Evolutionary conservation across 1,140 invertebrate species (phyloP).

Genomic region (Theocolax elegans): DNA sequence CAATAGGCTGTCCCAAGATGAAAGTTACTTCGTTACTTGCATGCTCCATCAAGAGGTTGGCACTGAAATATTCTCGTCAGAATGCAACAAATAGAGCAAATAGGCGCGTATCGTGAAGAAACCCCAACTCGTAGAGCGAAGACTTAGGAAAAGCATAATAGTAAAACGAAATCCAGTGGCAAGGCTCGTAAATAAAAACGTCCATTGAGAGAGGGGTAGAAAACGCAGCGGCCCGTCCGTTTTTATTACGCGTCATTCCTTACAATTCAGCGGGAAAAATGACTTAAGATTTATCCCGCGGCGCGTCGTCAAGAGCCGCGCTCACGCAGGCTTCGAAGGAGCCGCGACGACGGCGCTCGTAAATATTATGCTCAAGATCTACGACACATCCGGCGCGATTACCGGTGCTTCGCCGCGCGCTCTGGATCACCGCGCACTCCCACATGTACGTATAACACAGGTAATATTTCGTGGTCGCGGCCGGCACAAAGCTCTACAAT

Average conservation of each 20-base stretch:
- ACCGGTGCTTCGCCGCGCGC: slow-evolving; percentile 9
- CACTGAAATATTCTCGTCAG: no score
- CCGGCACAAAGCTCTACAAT: slow-evolving; percentile 24
- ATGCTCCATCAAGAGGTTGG: no score
- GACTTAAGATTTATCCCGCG: slow-evolving; percentile 30
- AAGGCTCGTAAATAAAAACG: slow-evolving; percentile 14
- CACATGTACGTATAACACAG: slow-evolving; percentile 15
- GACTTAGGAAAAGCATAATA: no score
- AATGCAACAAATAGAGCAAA: no score
- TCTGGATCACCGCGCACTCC: not conserved
- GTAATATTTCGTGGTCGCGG: slow-evolving; percentile 40
- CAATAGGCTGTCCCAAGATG: no score
- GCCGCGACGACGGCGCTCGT: slow-evolving; percentile 18
- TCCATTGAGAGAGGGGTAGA: not conserved
- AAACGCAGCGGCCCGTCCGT: not conserved
- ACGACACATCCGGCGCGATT: slow-evolving; percentile 34
- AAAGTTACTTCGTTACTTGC: no score
- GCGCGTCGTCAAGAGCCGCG: not conserved
- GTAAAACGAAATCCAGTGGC: not conserved
- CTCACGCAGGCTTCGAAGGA: not conserved
- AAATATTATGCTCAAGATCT: slow-evolving; percentile 36
- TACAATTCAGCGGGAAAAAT: slow-evolving; percentile 25
- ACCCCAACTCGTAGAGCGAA: no score
- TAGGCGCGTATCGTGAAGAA: no score
- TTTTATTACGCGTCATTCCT: slow-evolving; percentile 22